Percentiles rank a stretch among this genome's conserved stretches.
phyloP scores from a whole-genome alignment of 2,888 invertebrate species.

The Callyntrura sp. region DNA sequence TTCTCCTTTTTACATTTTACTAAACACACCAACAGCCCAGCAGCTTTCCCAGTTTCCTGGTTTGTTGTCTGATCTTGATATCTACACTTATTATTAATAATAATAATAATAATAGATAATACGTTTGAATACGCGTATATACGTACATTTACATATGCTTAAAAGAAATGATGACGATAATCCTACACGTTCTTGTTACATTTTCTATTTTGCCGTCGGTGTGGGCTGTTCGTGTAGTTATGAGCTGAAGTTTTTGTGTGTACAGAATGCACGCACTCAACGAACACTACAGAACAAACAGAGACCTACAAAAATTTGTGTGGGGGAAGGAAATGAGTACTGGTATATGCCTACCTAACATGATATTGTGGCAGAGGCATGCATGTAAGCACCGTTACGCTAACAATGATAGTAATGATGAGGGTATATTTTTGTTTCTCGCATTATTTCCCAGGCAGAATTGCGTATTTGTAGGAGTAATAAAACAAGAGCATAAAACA shows the following conservation, averaged over 20 bases:
- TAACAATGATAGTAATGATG: not conserved
- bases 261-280: not conserved
- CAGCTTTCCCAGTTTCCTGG: not conserved
- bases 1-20: slow-evolving; percentile 23
- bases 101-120: not conserved
- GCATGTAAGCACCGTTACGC: not conserved
- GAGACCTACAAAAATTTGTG: not conserved
- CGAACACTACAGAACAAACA: not conserved
- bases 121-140: no score
- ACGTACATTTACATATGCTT: no score
- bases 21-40: not conserved
- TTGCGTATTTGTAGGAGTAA: not conserved
- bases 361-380: not conserved
- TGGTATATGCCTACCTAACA: not conserved
- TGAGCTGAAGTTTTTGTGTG: not conserved
- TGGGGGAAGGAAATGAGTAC: not conserved
- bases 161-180: not conserved
- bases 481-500: not conserved
- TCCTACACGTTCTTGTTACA: not conserved
- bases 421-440: not conserved
- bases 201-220: slow-evolving; percentile 30
- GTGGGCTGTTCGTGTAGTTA: not conserved
- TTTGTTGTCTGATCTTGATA: not conserved
- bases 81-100: not conserved
- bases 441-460: not conserved